A percentile compares a stretch with the other conserved stretches of the same genome.
phyloP scores from a whole-genome alignment of 2,888 invertebrate genomes.

The Eupithecia subumbrata region DNA sequence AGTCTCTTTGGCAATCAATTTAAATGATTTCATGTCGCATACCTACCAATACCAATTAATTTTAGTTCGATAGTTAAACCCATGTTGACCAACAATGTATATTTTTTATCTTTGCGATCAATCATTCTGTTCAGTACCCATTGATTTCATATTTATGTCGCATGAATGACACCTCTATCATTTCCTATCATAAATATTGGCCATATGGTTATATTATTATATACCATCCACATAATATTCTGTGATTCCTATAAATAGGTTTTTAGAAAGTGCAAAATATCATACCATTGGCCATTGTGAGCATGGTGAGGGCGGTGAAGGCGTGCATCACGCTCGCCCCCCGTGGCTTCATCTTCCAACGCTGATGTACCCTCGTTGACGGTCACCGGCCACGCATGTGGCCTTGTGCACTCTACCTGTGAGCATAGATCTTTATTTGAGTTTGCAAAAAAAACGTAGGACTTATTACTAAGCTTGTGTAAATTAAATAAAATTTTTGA shows the following conservation, averaged over 20 bases:
- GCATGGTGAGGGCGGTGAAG: conserved; percentile 92
- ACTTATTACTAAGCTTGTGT: background rate
- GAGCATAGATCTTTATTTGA: background rate
- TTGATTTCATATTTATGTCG: background rate
- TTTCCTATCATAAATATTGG: background rate
- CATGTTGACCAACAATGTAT: too few relatives aligned
- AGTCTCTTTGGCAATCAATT: background rate
- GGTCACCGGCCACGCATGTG: conserved; percentile 73
- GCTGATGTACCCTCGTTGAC: conserved; percentile 42
- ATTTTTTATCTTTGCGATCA: background rate
- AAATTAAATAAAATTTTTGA: background rate
- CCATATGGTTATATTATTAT: background rate
- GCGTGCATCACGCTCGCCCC: conserved; percentile 90
- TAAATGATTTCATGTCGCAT: background rate
- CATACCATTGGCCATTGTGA: conserved; percentile 92
- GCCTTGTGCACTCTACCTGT: conserved; percentile 50
- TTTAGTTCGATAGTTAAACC: too few relatives aligned
- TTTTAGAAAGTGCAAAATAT: background rate
- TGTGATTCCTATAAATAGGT: too few relatives aligned
- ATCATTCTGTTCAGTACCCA: background rate
- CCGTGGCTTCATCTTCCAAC: conserved; percentile 81
- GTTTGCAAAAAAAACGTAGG: background rate
- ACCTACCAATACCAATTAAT: background rate
- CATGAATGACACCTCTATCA: background rate
- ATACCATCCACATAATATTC: background rate